Evolutionary conservation across 2,888 invertebrate genomes (phyloP).

Genomic region (Cephonodes hylas): DNA sequence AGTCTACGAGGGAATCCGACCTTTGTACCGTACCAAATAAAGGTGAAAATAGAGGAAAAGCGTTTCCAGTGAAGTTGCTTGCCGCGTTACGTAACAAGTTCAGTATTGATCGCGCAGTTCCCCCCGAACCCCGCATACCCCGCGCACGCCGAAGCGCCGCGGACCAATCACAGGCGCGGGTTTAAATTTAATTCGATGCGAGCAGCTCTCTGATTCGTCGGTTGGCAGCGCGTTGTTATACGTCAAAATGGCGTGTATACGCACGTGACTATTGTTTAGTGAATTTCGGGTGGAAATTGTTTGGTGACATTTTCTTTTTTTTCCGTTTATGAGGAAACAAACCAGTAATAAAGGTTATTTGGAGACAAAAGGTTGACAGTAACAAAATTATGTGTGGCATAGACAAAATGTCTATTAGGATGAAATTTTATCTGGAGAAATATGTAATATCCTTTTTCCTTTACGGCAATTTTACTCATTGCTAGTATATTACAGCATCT

Average conservation of each 20-base stretch:
- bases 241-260: constrained; percentile 9
- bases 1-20: neutral
- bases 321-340: neutral
- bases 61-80: neutral
- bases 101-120: constrained; percentile 4
- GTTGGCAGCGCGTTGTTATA: neutral
- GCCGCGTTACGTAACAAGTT: constrained; percentile 4
- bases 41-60: neutral
- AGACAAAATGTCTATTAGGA: no score
- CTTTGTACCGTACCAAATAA: neutral
- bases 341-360: neutral
- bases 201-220: neutral
- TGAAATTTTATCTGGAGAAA: no score
- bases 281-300: neutral
- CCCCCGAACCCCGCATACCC: neutral
- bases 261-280: constrained; percentile 9
- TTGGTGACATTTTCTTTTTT: neutral
- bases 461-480: no score
- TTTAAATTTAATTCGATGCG: constrained; percentile 1
- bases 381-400: no score
- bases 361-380: neutral
- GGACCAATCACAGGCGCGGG: neutral
- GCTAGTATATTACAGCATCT: no score
- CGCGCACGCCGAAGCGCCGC: neutral
- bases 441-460: no score